phyloP scores from a whole-genome alignment of 2,113 vertebrate species.

The Cynoglossus semilaevis region DNA sequence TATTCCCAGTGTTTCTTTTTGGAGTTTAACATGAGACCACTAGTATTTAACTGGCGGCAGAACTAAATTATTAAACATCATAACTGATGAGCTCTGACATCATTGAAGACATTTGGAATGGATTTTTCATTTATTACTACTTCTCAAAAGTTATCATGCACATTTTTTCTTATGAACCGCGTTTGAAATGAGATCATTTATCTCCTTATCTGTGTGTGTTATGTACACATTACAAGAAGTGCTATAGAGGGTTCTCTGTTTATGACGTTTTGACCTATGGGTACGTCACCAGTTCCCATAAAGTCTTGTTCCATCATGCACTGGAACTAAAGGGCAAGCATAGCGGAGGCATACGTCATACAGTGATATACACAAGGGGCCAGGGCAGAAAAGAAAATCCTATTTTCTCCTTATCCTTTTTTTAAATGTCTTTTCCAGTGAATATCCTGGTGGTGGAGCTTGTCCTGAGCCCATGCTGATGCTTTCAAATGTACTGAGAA shows the following conservation, averaged over 20 bases:
- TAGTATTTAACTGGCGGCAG: background rate
- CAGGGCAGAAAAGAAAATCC: background rate
- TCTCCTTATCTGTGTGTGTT: too few species aligned
- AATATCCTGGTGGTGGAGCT: slow-evolving; percentile 12
- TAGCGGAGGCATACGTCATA: too few species aligned
- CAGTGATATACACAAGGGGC: too few species aligned
- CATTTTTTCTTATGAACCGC: background rate
- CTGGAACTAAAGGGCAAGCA: too few species aligned
- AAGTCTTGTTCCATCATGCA: too few species aligned
- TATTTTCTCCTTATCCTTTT: too few species aligned
- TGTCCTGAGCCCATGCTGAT: slow-evolving; percentile 8
- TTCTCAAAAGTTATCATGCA: background rate
- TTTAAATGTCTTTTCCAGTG: background rate
- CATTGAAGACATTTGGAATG: background rate
- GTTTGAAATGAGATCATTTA: background rate
- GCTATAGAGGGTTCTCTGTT: too few species aligned
- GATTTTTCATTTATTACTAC: background rate
- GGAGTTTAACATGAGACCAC: background rate
- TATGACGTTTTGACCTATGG: too few species aligned
- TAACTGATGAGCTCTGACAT: background rate
- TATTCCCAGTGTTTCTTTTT: background rate
- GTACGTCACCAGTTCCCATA: too few species aligned
- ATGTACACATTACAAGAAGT: too few species aligned
- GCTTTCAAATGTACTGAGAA: slow-evolving; percentile 26
- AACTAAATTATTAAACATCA: background rate